phyloP scores from a whole-genome alignment of 2,113 vertebrate species.

The Ranitomeya variabilis region DNA sequence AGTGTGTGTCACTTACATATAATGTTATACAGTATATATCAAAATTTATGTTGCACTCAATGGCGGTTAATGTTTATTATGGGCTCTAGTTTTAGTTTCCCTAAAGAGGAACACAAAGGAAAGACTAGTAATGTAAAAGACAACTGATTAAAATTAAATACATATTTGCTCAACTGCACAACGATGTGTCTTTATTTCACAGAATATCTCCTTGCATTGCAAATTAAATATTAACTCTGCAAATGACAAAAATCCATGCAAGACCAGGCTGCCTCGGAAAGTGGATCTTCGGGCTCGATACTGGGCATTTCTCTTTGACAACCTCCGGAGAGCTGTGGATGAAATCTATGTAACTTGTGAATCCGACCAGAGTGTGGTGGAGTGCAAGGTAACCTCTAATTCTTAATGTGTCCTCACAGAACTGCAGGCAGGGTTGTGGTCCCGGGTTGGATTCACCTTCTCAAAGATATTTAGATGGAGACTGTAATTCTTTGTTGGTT shows the following conservation, averaged over 20 bases:
- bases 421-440: background rate
- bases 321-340: constrained; percentile 91
- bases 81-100: too few species aligned
- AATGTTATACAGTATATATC: too few species aligned
- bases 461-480: background rate
- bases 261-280: constrained; percentile 88
- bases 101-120: too few species aligned
- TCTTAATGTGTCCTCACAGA: background rate
- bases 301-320: constrained; percentile 98
- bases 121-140: too few species aligned
- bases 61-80: too few species aligned
- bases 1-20: too few species aligned
- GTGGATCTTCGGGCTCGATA: constrained; percentile 93
- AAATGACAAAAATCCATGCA: constrained; percentile 89
- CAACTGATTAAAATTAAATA: too few species aligned
- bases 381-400: constrained; percentile 85
- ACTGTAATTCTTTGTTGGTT: background rate
- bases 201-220: constrained; percentile 79
- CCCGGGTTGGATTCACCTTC: background rate
- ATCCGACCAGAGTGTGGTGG: constrained; percentile 96
- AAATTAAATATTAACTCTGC: constrained; percentile 74
- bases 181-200: constrained; percentile 48
- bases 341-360: constrained; percentile 98
- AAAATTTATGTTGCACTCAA: too few species aligned
- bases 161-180: too few species aligned